Evolutionary conservation across 2,113 vertebrate genomes (phyloP).

Genomic region (Trichechus manatus): DNA sequence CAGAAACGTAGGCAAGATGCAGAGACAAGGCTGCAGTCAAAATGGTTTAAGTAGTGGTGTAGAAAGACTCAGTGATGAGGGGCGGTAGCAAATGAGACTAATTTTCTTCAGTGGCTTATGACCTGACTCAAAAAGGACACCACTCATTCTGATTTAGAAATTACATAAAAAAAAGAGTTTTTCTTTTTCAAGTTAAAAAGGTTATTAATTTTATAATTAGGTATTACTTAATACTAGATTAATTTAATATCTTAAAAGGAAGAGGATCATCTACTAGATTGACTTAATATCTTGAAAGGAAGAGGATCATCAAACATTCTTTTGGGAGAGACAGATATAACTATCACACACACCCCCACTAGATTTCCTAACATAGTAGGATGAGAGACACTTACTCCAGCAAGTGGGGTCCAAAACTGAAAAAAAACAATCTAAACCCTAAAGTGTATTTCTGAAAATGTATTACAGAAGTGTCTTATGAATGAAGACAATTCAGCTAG

Average conservation of each 20-base stretch:
- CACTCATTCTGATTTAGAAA: slow-evolving; percentile 12
- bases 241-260: slow-evolving; percentile 46
- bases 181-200: slow-evolving; percentile 39
- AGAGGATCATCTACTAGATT: not conserved
- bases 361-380: not conserved
- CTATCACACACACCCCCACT: not conserved
- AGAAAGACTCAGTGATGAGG: not conserved
- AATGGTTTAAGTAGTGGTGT: not conserved
- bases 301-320: not conserved
- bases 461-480: not conserved
- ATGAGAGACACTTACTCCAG: not conserved
- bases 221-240: slow-evolving; percentile 39
- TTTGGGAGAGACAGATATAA: not conserved
- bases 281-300: slow-evolving; percentile 47
- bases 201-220: slow-evolving; percentile 37
- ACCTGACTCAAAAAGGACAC: not conserved
- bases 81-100: not conserved
- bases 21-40: not conserved
- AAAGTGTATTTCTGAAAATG: not conserved
- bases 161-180: not conserved
- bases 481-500: not conserved
- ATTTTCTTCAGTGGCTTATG: not conserved
- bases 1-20: not conserved
- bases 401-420: not conserved
- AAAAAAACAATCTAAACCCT: slow-evolving; percentile 41